These are phyloP conservation scores for Batillaria attramentaria DNA, from an alignment of 1,140 invertebrate genomes.

Conservation along the genomic window DNA sequence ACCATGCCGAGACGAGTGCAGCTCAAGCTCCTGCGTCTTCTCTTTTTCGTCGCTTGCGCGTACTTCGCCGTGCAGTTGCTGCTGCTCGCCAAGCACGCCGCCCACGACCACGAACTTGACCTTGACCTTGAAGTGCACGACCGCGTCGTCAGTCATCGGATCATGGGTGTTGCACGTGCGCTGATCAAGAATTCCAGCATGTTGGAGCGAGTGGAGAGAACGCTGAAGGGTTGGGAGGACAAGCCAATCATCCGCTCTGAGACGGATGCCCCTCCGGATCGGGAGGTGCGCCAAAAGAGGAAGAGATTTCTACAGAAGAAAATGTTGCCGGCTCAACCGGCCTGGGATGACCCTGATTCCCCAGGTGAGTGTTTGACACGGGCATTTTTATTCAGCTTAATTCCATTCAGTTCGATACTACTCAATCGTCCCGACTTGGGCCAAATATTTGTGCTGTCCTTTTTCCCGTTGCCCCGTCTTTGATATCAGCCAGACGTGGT, in stretches of 20 bases:
- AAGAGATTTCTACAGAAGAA: no score
- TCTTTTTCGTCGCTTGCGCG: background rate
- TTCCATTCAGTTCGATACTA: no score
- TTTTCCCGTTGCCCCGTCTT: background rate
- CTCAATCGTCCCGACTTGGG: no score
- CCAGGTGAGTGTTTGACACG: background rate
- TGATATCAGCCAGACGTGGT: background rate
- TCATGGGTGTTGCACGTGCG: background rate
- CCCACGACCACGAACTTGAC: background rate
- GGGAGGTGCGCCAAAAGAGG: background rate
- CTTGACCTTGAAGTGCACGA: background rate
- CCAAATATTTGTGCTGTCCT: background rate
- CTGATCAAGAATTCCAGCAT: background rate
- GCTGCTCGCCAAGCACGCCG: background rate
- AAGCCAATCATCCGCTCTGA: background rate
- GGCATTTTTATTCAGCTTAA: no score
- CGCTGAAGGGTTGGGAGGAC: background rate
- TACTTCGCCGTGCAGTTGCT: background rate
- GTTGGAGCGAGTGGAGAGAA: background rate
- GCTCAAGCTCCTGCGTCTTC: no score
- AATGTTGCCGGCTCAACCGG: background rate
- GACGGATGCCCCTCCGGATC: background rate
- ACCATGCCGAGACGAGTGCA: no score
- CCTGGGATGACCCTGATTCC: background rate
- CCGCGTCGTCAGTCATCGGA: background rate